A percentile compares a stretch with the other conserved stretches of the same genome.
Evolutionary conservation across 2,113 vertebrate genomes (phyloP).

Genomic region (Ifrita kowaldi): DNA sequence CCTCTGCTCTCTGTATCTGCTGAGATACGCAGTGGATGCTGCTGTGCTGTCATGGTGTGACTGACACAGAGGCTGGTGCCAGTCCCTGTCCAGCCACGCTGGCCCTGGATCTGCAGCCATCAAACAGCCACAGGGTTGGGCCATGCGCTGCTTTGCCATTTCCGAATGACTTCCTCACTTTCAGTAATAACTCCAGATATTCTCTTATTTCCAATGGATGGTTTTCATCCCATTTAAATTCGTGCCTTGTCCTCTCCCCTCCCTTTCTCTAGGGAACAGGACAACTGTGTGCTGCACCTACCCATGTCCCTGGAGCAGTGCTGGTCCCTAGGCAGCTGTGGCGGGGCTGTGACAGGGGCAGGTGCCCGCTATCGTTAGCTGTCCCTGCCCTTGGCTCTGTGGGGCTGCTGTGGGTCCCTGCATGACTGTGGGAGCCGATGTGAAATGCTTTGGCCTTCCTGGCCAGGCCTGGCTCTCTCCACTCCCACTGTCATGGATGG

Average conservation of each 20-base stretch:
- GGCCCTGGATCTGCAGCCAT: background rate
- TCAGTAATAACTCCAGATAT: background rate
- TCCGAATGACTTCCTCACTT: background rate
- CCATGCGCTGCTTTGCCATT: background rate
- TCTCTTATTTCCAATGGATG: background rate
- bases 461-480: accelerated
- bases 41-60: background rate
- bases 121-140: background rate
- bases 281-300: background rate
- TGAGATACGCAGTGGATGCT: background rate
- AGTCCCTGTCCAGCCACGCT: background rate
- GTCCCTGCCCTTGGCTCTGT: background rate
- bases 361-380: too few species aligned
- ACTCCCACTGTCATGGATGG: accelerated
- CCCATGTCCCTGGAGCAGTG: background rate
- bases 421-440: too few species aligned
- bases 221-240: background rate
- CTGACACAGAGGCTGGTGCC: background rate
- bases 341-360: background rate
- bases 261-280: background rate
- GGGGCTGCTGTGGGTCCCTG: background rate
- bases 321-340: background rate
- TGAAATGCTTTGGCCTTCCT: background rate
- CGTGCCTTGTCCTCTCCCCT: slow-evolving; percentile 36
- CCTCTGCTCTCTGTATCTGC: background rate